Conservation (phyloP, 2,113 vertebrate species). For the Nerophis ophidion region DNA sequence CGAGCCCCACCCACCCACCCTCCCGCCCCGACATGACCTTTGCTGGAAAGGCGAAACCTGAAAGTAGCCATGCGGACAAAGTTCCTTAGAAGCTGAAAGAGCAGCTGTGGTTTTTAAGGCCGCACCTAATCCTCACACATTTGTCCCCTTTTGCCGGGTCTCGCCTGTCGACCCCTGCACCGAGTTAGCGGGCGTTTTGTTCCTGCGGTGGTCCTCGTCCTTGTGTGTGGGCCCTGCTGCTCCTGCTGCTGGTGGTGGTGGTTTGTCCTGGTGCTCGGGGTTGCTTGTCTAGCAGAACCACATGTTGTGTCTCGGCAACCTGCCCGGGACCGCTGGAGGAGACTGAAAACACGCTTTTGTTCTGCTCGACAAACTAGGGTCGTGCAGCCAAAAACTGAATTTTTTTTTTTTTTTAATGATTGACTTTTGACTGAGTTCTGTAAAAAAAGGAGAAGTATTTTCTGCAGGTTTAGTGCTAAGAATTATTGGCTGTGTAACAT, state of each 20-base stretch:
- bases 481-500: too few relatives aligned
- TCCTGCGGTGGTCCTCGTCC: slow-evolving; percentile 20
- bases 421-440: too few relatives aligned
- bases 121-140: background rate
- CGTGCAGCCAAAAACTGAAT: too few relatives aligned
- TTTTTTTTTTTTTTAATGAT: too few relatives aligned
- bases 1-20: too few relatives aligned
- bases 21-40: slow-evolving; percentile 6
- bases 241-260: background rate
- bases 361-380: slow-evolving; percentile 13
- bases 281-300: slow-evolving; percentile 29
- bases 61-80: slow-evolving; percentile 19
- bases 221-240: too few relatives aligned
- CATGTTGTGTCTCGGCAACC: slow-evolving; percentile 54
- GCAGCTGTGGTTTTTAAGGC: slow-evolving; percentile 15
- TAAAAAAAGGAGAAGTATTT: too few relatives aligned
- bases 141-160: too few relatives aligned
- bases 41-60: slow-evolving; percentile 39
- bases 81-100: slow-evolving; percentile 10
- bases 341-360: background rate
- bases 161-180: too few relatives aligned
- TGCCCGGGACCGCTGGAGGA: slow-evolving; percentile 19
- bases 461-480: too few relatives aligned
- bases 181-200: background rate
- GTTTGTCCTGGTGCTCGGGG: slow-evolving; percentile 30